Evolutionary conservation across 2,113 vertebrate species (phyloP).

Genomic region (Cygnus atratus): DNA sequence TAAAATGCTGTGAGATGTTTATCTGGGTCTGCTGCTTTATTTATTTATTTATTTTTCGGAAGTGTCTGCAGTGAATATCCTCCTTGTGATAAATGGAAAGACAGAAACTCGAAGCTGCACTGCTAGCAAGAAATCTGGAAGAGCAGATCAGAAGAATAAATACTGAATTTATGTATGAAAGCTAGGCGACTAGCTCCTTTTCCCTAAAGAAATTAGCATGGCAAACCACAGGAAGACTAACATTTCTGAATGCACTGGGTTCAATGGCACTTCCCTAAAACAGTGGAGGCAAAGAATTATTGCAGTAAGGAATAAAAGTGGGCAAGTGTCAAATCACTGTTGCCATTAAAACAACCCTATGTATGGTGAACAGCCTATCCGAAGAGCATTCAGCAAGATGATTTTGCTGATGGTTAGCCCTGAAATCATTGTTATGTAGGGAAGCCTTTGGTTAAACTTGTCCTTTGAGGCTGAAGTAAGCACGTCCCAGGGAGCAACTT

Average conservation of each 20-base stretch:
- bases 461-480: background rate
- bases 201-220: background rate
- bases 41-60: background rate
- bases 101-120: background rate
- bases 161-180: background rate
- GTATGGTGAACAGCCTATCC: background rate
- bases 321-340: background rate
- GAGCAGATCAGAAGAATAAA: background rate
- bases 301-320: background rate
- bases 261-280: background rate
- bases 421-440: background rate
- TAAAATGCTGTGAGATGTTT: background rate
- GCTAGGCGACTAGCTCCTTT: background rate
- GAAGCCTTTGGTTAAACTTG: background rate
- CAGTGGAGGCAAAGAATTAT: background rate
- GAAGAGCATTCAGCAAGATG: background rate
- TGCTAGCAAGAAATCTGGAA: background rate
- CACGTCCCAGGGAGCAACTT: background rate
- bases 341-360: background rate
- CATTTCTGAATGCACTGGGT: background rate
- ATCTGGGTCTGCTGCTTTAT: background rate
- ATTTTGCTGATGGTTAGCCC: background rate
- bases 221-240: background rate
- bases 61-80: background rate
- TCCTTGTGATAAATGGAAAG: background rate